A percentile compares a stretch with the other conserved stretches of the same genome.
These are phyloP conservation scores for Hippocampus comes DNA, from an alignment of 2,113 vertebrate genomes.

Conservation along the genomic window DNA sequence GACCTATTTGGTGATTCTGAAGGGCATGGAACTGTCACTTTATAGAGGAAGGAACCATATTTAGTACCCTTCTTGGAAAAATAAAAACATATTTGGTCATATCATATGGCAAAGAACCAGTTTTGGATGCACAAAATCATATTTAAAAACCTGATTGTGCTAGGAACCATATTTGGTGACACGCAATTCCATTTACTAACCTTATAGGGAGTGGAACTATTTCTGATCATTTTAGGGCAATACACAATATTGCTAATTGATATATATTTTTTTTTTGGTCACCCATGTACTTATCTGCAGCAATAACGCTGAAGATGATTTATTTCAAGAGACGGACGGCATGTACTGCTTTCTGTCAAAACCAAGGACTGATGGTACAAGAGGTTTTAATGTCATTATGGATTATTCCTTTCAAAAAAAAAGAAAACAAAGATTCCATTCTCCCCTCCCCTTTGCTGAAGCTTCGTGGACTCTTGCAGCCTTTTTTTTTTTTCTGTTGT, in stretches of 20 bases:
- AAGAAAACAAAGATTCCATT: background rate
- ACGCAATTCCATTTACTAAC: background rate
- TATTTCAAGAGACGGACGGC: background rate
- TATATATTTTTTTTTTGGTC: background rate
- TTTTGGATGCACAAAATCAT: background rate
- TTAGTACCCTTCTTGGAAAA: no score
- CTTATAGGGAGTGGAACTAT: background rate
- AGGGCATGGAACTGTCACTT: background rate
- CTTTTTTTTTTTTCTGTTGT: slow-evolving; percentile 29
- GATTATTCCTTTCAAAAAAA: background rate
- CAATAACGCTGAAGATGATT: background rate
- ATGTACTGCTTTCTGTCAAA: background rate
- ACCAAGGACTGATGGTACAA: background rate
- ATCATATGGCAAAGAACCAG: background rate
- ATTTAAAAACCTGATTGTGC: background rate
- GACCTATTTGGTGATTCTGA: no score
- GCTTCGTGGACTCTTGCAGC: slow-evolving; percentile 30
- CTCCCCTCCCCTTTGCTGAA: slow-evolving; percentile 19
- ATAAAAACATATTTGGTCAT: background rate
- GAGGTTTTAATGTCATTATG: background rate
- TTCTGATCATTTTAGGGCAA: background rate
- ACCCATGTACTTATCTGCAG: background rate
- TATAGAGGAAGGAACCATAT: background rate
- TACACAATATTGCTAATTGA: background rate
- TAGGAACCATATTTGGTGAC: no score